Conservation (phyloP, 2,888 invertebrate species). For the Carterocephalus palaemon region DNA sequence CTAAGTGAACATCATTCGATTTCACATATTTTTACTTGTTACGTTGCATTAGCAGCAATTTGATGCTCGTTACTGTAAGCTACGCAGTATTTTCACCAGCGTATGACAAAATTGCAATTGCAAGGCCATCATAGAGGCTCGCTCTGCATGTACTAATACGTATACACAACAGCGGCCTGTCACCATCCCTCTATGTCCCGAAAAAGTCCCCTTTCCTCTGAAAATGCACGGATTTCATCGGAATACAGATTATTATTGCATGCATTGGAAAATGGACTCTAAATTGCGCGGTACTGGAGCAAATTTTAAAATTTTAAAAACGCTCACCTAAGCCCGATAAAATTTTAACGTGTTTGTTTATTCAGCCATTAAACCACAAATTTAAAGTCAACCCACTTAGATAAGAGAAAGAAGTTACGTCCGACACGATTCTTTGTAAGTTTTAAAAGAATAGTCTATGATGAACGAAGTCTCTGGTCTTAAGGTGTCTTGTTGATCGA, state of each 20-base stretch:
- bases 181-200: slow-evolving; percentile 18
- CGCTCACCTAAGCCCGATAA: slow-evolving; percentile 13
- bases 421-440: slow-evolving; percentile 15
- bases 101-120: slow-evolving; percentile 14
- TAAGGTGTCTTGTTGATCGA: slow-evolving; percentile 37
- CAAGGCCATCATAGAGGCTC: slow-evolving; percentile 18
- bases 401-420: slow-evolving; percentile 20
- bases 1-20: too few relatives aligned
- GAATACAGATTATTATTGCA: slow-evolving; percentile 13
- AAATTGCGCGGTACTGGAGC: background rate
- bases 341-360: slow-evolving; percentile 24
- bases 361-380: slow-evolving; percentile 24
- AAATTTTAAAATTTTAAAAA: background rate
- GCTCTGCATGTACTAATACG: slow-evolving; percentile 11
- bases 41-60: too few relatives aligned
- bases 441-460: slow-evolving; percentile 6
- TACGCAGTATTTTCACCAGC: slow-evolving; percentile 4
- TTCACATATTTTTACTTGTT: too few relatives aligned
- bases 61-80: slow-evolving; percentile 9
- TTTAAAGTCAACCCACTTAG: slow-evolving; percentile 26
- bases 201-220: slow-evolving; percentile 20
- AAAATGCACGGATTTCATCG: slow-evolving; percentile 22
- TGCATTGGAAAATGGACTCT: slow-evolving; percentile 9
- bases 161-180: slow-evolving; percentile 15
- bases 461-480: slow-evolving; percentile 2